A percentile compares a stretch with the other conserved stretches of the same genome.
Evolutionary conservation across 2,113 vertebrate species (phyloP).

Genomic region (Lasiurus borealis): DNA sequence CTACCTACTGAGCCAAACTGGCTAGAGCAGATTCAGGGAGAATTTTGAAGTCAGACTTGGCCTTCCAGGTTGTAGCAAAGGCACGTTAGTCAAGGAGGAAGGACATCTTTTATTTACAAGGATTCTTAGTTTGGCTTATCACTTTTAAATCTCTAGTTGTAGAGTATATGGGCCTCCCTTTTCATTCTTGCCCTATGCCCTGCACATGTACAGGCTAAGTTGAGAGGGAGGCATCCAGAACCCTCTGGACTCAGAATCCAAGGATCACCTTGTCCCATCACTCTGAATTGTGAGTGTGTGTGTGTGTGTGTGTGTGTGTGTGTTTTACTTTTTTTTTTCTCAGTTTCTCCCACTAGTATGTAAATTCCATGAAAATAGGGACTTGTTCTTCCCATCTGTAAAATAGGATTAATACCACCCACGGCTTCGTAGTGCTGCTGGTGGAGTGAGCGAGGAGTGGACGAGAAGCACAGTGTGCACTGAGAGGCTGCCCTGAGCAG

Average conservation of each 20-base stretch:
- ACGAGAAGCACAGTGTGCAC: accelerated
- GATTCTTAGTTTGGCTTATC: background rate
- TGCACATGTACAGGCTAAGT: background rate
- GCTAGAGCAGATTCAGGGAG: background rate
- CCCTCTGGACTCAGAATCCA: background rate
- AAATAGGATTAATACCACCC: background rate
- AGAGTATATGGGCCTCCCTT: background rate
- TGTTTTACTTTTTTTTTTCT: background rate
- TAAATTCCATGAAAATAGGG: background rate
- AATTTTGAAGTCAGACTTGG: background rate
- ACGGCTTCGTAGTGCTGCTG: background rate
- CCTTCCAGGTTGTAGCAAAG: background rate
- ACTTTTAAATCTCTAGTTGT: background rate
- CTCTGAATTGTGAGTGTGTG: background rate
- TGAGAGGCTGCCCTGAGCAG: too few species aligned
- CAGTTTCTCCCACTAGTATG: background rate
- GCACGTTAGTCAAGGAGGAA: background rate
- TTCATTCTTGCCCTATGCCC: background rate
- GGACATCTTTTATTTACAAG: background rate
- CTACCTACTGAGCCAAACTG: too few species aligned
- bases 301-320: background rate
- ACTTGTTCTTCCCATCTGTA: background rate
- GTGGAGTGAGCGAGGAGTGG: background rate
- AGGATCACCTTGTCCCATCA: background rate
- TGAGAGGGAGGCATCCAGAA: background rate